These are phyloP conservation scores for Gorsachius goisagi DNA, from an alignment of 2,113 vertebrate genomes.

Conservation along the genomic window DNA sequence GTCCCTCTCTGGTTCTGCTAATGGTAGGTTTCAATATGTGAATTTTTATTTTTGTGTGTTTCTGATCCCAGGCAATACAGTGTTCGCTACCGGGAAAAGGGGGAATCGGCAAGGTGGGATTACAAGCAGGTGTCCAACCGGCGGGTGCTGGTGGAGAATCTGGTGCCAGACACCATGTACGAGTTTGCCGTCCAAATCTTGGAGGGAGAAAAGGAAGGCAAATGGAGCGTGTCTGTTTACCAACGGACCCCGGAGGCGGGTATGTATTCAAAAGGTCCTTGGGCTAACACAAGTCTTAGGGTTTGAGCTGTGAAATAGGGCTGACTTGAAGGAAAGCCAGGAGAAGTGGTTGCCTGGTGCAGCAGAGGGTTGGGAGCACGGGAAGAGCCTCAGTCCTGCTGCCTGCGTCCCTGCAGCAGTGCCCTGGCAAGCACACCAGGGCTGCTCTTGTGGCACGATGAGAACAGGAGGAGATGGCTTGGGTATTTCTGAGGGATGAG, in stretches of 20 bases:
- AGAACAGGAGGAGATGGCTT: not conserved
- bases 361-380: not conserved
- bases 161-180: constrained; percentile 92
- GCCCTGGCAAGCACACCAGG: not conserved
- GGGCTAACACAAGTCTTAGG: not conserved
- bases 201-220: constrained; percentile 84
- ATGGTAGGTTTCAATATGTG: rapidly evolving
- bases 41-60: not conserved
- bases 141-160: constrained; percentile 83
- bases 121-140: constrained; percentile 84
- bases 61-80: constrained; percentile 81
- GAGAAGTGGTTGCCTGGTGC: not conserved
- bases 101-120: constrained; percentile 94
- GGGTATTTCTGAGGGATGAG: not conserved
- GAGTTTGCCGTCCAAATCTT: constrained; percentile 93
- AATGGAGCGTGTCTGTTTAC: constrained; percentile 92
- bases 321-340: not conserved
- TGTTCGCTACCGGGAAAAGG: constrained; percentile 92
- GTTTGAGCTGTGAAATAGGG: not conserved
- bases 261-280: constrained; percentile 57
- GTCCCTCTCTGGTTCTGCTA: not conserved
- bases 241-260: constrained; percentile 96
- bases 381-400: not conserved
- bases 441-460: rapidly evolving
- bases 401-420: not conserved